phyloP scores from a whole-genome alignment of 2,888 invertebrate genomes.

The Epistrophella euchroma region DNA sequence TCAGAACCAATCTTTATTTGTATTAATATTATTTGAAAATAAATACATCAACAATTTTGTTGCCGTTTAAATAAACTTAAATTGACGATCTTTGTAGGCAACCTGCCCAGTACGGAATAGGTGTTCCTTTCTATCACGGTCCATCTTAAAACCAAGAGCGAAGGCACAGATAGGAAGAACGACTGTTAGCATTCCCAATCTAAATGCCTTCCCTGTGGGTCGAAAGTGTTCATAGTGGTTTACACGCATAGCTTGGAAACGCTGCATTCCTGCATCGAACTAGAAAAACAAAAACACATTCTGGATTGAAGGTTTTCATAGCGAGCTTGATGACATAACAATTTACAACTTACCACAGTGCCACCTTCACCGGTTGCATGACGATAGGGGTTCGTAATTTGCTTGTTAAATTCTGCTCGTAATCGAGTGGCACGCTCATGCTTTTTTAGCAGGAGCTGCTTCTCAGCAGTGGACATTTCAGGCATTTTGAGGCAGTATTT shows the following conservation, averaged over 20 bases:
- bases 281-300: constrained; percentile 84
- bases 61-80: constrained; percentile 87
- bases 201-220: constrained; percentile 86
- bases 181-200: constrained; percentile 85
- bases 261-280: constrained; percentile 92
- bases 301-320: constrained; percentile 5
- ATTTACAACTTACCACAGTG: constrained; percentile 87
- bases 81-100: constrained; percentile 89
- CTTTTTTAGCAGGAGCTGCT: constrained; percentile 79
- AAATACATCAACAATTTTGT: constrained; percentile 11
- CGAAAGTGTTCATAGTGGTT: constrained; percentile 88
- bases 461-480: constrained; percentile 78
- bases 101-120: constrained; percentile 89
- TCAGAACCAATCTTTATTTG: constrained; percentile 57
- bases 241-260: constrained; percentile 89
- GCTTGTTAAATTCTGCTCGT: constrained; percentile 89
- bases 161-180: constrained; percentile 86
- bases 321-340: constrained; percentile 82
- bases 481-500: constrained; percentile 46
- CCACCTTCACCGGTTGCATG: constrained; percentile 88
- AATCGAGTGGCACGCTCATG: constrained; percentile 81
- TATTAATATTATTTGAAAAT: constrained; percentile 31
- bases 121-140: constrained; percentile 85
- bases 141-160: constrained; percentile 85
- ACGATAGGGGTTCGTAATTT: constrained; percentile 89